phyloP scores from a whole-genome alignment of 1,140 invertebrate genomes.

The Wasmannia auropunctata region DNA sequence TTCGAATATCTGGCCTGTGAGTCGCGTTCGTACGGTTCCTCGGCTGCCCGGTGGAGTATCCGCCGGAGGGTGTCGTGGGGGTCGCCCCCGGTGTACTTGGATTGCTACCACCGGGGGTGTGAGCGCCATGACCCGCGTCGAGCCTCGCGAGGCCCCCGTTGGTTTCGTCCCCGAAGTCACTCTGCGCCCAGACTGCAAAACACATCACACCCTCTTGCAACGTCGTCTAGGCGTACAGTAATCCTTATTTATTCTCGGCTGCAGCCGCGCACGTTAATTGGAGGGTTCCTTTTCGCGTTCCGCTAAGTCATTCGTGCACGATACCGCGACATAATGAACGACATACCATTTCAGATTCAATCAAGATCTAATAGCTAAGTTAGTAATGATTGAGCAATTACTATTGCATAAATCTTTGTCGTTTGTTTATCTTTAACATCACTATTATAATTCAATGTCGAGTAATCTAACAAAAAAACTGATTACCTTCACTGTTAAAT shows the following conservation, averaged over 20 bases:
- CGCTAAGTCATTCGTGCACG: slow-evolving; percentile 8
- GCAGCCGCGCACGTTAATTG: slow-evolving; percentile 24
- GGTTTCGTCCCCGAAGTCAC: slow-evolving; percentile 92
- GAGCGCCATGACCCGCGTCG: slow-evolving; percentile 80
- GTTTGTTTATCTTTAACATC: not conserved
- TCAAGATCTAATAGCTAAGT: not conserved
- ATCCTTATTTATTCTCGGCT: slow-evolving; percentile 51
- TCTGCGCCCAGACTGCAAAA: slow-evolving; percentile 94
- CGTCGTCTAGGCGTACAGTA: slow-evolving; percentile 65
- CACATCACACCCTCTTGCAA: slow-evolving; percentile 83
- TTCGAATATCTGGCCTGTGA: slow-evolving; percentile 79
- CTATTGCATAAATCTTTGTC: not conserved
- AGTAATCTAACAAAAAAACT: not conserved
- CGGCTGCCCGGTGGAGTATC: slow-evolving; percentile 80
- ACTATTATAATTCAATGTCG: not conserved
- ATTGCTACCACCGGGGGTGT: slow-evolving; percentile 84
- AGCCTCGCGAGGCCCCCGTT: slow-evolving; percentile 86
- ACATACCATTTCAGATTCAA: slow-evolving; percentile 1
- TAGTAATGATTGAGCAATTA: slow-evolving; percentile 1
- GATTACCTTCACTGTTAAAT: too few species aligned
- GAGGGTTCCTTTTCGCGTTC: slow-evolving; percentile 6
- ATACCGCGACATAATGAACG: slow-evolving; percentile 14
- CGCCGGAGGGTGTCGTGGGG: slow-evolving; percentile 87
- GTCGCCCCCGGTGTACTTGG: slow-evolving; percentile 87
- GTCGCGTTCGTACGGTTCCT: slow-evolving; percentile 78